A percentile compares a stretch with the other conserved stretches of the same genome.
phyloP scores from a whole-genome alignment of 1,140 invertebrate species.

The Tetraneura akinire region DNA sequence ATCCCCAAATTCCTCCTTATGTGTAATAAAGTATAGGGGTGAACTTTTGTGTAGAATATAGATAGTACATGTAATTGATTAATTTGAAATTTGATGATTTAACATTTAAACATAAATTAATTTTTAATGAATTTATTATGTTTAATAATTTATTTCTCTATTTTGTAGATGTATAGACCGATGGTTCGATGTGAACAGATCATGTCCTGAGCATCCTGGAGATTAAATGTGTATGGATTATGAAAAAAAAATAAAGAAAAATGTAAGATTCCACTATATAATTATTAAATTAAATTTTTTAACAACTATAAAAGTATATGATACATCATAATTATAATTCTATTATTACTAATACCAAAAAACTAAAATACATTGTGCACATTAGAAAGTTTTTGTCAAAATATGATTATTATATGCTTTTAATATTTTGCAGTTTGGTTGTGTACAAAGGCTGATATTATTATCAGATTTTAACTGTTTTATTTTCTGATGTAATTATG shows the following conservation, averaged over 20 bases:
- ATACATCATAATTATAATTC: slow-evolving; percentile 5
- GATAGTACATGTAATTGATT: too few relatives aligned
- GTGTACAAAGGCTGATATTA: slow-evolving; percentile 38
- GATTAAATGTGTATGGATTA: slow-evolving; percentile 65
- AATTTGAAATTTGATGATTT: too few relatives aligned
- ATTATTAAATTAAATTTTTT: neutral
- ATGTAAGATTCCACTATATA: neutral
- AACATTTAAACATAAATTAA: too few relatives aligned
- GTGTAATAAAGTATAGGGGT: too few relatives aligned
- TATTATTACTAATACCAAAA: slow-evolving; percentile 16
- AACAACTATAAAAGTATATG: neutral
- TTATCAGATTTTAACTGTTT: neutral
- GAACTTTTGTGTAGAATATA: too few relatives aligned
- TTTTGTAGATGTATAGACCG: slow-evolving; percentile 87
- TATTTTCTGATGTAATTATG: neutral
- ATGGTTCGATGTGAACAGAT: slow-evolving; percentile 97
- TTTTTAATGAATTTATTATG: too few relatives aligned
- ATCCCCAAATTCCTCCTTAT: too few relatives aligned
- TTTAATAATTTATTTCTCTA: slow-evolving; percentile 53
- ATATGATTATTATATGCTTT: slow-evolving; percentile 27
- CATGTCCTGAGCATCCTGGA: slow-evolving; percentile 93
- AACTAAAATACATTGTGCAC: slow-evolving; percentile 3
- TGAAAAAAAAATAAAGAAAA: slow-evolving; percentile 22
- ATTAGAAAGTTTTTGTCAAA: neutral
- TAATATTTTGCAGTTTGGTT: slow-evolving; percentile 29